phyloP scores from a whole-genome alignment of 2,797 vertebrate genomes.

The Eulemur mongoz region DNA sequence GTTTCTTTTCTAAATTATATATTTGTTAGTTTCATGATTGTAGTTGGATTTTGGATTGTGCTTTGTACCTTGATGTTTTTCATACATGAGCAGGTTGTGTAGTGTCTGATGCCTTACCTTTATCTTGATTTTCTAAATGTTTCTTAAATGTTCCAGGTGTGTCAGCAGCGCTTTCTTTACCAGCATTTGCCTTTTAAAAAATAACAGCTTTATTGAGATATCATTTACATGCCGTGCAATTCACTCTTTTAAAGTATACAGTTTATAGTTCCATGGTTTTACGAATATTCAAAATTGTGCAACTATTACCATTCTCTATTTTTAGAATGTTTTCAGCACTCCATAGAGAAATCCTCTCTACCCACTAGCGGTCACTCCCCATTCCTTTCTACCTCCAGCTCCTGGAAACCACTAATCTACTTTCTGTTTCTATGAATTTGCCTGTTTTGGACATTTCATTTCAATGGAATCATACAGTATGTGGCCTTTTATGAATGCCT shows the following conservation, averaged over 20 bases:
- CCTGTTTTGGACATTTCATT: conserved; percentile 6
- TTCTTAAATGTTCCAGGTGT: not conserved
- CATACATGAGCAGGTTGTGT: not conserved
- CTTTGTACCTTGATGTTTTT: conserved; percentile 2
- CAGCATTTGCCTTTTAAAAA: not conserved
- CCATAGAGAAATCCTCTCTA: not conserved
- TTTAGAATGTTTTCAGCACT: not conserved
- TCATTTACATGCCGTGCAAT: not conserved
- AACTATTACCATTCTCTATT: not conserved
- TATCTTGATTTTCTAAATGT: not conserved
- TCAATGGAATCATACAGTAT: not conserved
- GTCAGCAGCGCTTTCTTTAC: not conserved
- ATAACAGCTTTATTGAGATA: not conserved
- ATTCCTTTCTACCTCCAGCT: not conserved
- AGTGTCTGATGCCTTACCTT: not conserved
- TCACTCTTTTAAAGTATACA: not conserved
- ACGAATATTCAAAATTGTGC: not conserved
- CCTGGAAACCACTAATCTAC: not conserved
- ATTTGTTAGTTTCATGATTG: conserved; percentile 1
- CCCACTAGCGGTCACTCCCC: not conserved
- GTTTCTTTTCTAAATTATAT: not conserved
- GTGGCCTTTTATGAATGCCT: not conserved
- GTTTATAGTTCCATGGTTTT: not conserved
- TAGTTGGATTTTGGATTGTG: not conserved
- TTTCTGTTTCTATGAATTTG: not conserved